Conservation (phyloP, 2,797 vertebrate species). For the Alcedo quadribrachys region DNA sequence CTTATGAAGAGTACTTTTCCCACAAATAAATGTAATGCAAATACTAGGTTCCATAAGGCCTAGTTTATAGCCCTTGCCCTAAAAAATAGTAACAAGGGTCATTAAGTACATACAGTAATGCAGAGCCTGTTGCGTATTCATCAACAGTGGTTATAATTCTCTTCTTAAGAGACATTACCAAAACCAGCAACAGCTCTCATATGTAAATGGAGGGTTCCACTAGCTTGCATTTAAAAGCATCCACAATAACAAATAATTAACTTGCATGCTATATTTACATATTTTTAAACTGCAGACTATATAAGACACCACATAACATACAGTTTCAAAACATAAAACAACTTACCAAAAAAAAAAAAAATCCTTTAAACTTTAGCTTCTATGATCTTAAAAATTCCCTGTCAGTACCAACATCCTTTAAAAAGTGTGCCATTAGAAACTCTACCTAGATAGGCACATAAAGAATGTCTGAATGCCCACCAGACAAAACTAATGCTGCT, state of each 20-base stretch:
- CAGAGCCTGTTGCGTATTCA: slow-evolving; percentile 15
- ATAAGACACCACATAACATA: background rate
- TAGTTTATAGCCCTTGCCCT: slow-evolving; percentile 17
- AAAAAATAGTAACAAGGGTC: slow-evolving; percentile 33
- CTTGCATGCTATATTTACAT: background rate
- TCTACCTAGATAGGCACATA: background rate
- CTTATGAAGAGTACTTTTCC: background rate
- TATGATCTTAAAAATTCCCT: background rate
- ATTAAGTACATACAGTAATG: background rate
- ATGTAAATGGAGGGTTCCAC: background rate
- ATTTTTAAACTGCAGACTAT: background rate
- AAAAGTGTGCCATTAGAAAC: background rate
- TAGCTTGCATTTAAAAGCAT: slow-evolving; percentile 5
- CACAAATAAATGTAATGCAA: slow-evolving; percentile 33
- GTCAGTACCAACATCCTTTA: background rate
- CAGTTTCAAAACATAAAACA: background rate
- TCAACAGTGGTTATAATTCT: slow-evolving; percentile 29
- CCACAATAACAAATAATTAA: slow-evolving; percentile 14
- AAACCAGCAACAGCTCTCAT: background rate
- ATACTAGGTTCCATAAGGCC: background rate
- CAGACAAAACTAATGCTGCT: background rate
- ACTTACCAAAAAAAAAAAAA: background rate
- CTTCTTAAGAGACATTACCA: slow-evolving; percentile 3
- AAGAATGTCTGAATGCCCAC: background rate
- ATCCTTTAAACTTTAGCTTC: background rate